These are phyloP conservation scores for Chrysolina haemoptera DNA, from an alignment of 2,888 invertebrate species.

Conservation along the genomic window DNA sequence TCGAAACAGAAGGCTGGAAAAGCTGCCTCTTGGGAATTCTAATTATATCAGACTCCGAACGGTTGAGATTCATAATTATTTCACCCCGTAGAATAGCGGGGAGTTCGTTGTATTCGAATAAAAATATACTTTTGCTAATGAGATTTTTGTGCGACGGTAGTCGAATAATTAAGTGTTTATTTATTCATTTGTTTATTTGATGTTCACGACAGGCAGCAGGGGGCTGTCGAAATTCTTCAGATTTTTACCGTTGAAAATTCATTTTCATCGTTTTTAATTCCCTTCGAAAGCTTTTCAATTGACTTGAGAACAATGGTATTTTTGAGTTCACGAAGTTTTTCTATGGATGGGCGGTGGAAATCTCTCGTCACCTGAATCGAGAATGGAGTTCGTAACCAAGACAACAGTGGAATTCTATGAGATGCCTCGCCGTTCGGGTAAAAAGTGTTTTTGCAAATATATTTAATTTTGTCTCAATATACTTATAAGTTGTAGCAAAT, in stretches of 20 bases:
- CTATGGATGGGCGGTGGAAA: no score
- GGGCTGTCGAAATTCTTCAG: not conserved
- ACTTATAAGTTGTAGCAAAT: no score
- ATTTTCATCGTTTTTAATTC: not conserved
- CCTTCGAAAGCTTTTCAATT: no score
- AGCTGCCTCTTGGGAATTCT: constrained; percentile 9
- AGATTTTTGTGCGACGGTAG: not conserved
- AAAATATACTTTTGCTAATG: not conserved
- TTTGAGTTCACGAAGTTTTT: no score
- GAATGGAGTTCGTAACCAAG: no score
- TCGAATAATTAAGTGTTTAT: not conserved
- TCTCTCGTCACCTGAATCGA: no score
- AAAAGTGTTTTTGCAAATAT: no score
- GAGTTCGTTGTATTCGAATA: not conserved
- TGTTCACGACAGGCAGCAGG: not conserved
- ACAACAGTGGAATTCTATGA: no score
- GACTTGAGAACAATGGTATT: no score
- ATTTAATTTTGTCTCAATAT: no score
- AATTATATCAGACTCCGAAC: constrained; percentile 5
- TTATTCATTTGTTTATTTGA: constrained; percentile 1
- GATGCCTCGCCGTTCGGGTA: no score
- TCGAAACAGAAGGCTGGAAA: constrained; percentile 12
- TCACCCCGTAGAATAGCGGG: not conserved
- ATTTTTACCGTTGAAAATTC: not conserved
- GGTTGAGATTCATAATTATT: constrained; percentile 17